Percentiles rank a stretch among this genome's conserved stretches.
phyloP scores from a whole-genome alignment of 37 sponge, comb jelly and placozoan genomes.

The Geodia barretti region DNA sequence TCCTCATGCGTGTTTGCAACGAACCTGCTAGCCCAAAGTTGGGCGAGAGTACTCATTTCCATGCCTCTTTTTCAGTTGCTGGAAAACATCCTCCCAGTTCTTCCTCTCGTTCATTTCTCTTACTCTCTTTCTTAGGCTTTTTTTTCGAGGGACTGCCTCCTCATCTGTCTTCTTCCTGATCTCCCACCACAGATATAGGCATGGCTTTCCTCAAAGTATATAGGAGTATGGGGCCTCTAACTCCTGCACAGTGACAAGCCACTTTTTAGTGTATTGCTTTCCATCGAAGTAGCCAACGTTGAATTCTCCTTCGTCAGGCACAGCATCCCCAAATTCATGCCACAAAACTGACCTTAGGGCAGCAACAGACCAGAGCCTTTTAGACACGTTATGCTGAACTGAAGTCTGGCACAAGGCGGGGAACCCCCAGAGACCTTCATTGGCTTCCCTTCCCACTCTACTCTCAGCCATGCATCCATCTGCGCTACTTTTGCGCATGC shows the following conservation, averaged over 20 bases:
- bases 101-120: not conserved
- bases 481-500: too few species aligned
- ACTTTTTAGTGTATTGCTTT: constrained; percentile 6
- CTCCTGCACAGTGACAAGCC: constrained; percentile 5
- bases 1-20: constrained; percentile 8
- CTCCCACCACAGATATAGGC: constrained; percentile 21
- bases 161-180: constrained; percentile 2
- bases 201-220: not conserved
- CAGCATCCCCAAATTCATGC: constrained; percentile 20
- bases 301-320: constrained; percentile 16
- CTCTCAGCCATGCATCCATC: too few species aligned
- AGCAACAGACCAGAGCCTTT: not conserved
- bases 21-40: constrained; percentile 30
- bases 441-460: too few species aligned
- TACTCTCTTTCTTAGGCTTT: constrained; percentile 2
- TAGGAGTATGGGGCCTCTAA: constrained; percentile 5
- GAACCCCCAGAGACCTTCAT: too few species aligned
- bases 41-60: constrained; percentile 19
- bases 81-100: constrained; percentile 8
- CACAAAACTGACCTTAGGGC: not conserved
- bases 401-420: too few species aligned
- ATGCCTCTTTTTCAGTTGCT: constrained; percentile 21
- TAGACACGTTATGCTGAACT: too few species aligned
- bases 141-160: not conserved
- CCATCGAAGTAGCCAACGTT: constrained; percentile 36